These are phyloP conservation scores for Eptatretus atami DNA, from an alignment of 2,797 vertebrate genomes.

Conservation along the genomic window DNA sequence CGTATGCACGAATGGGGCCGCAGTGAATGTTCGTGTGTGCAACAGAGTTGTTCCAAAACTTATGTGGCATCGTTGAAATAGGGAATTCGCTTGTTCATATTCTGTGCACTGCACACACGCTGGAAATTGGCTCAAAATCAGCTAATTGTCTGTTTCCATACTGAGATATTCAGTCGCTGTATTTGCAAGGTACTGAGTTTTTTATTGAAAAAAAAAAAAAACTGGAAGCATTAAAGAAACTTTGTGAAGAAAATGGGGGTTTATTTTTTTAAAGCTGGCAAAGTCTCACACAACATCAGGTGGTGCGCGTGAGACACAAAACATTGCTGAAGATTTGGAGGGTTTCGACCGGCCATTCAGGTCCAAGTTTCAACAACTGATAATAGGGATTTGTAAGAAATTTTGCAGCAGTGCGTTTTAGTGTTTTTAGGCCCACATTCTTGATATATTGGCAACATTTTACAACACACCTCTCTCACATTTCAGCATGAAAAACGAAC, in stretches of 20 bases:
- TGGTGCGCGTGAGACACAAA: not conserved
- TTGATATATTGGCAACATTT: not conserved
- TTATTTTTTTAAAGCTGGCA: not conserved
- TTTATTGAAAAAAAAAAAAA: not conserved
- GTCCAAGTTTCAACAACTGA: not conserved
- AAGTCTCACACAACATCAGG: slow-evolving; percentile 3
- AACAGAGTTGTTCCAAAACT: not conserved
- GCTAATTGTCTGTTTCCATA: not conserved
- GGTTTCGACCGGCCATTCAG: not conserved
- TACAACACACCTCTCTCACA: not conserved
- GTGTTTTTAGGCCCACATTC: no score
- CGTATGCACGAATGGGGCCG: not conserved
- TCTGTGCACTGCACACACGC: slow-evolving; percentile 1
- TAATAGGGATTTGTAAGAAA: not conserved
- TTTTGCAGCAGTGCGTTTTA: not conserved
- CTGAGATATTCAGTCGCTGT: slow-evolving; percentile 2
- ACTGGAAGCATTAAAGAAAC: not conserved
- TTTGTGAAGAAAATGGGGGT: not conserved
- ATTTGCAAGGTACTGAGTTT: not conserved
- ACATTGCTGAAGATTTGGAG: no score
- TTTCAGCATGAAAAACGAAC: not conserved
- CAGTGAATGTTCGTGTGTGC: not conserved
- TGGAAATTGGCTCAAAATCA: not conserved
- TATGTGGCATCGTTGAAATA: not conserved
- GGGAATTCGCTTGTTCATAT: not conserved